These are phyloP conservation scores for Beaufortia kweichowensis DNA, from an alignment of 2,113 vertebrate genomes.

Conservation along the genomic window DNA sequence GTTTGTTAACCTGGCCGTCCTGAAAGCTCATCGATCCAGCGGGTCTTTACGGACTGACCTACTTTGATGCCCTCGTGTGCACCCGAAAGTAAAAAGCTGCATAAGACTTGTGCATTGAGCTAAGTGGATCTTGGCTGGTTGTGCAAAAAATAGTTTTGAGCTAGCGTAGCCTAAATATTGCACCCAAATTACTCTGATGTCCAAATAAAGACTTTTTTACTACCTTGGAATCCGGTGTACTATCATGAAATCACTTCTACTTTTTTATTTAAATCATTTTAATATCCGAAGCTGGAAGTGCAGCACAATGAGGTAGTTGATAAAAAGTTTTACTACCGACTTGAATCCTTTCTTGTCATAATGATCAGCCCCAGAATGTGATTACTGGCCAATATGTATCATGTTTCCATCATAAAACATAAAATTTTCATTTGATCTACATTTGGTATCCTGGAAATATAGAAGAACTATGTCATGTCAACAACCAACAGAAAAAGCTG, in stretches of 20 bases:
- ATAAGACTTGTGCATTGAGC: neutral
- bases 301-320: too few species aligned
- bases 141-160: constrained; percentile 2
- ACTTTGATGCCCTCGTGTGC: constrained; percentile 2
- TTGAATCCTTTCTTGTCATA: too few species aligned
- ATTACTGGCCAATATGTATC: too few species aligned
- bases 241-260: neutral
- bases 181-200: constrained; percentile 4
- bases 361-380: too few species aligned
- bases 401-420: too few species aligned
- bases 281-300: neutral
- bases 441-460: too few species aligned
- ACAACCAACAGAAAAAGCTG: too few species aligned
- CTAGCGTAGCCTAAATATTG: constrained; percentile 5
- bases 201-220: neutral
- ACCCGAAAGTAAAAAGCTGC: neutral
- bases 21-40: constrained; percentile 48
- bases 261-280: neutral
- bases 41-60: constrained; percentile 35
- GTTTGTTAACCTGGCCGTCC: constrained; percentile 23
- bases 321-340: neutral
- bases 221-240: neutral
- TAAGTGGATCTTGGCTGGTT: neutral
- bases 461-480: too few species aligned
- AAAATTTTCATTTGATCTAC: too few species aligned